phyloP scores from a whole-genome alignment of 2,113 vertebrate species.

The Nycticryphes semicollaris region DNA sequence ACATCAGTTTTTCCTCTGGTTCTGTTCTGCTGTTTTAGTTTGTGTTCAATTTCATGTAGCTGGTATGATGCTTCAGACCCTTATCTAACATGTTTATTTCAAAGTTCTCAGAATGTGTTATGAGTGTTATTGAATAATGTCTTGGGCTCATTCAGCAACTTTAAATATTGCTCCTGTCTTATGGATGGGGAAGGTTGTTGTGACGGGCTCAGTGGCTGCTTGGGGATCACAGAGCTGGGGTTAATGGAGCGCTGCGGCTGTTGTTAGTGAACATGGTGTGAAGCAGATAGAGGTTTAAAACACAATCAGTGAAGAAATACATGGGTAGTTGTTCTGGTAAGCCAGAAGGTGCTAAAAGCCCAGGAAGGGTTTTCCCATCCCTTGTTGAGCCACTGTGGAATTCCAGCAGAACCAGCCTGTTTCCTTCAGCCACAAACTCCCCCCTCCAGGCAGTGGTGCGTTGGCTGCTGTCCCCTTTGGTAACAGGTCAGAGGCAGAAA shows the following conservation, averaged over 20 bases:
- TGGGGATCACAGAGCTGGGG: background rate
- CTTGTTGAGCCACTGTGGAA: too few relatives aligned
- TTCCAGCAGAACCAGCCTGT: background rate
- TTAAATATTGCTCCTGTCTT: background rate
- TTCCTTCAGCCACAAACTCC: too few relatives aligned
- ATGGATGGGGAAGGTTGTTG: background rate
- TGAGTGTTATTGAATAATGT: rapidly evolving
- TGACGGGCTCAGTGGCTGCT: background rate
- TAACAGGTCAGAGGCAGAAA: background rate
- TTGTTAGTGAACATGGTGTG: background rate
- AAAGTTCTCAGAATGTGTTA: background rate
- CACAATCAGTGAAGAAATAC: rapidly evolving
- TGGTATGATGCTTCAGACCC: background rate
- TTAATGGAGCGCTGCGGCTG: background rate
- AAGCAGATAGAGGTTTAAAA: background rate
- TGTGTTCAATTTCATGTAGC: background rate
- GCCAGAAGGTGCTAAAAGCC: background rate
- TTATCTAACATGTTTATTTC: background rate
- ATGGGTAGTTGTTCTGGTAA: too few relatives aligned
- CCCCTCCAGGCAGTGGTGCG: background rate
- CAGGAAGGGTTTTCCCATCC: rapidly evolving
- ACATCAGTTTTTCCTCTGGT: background rate
- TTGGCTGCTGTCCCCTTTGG: rapidly evolving
- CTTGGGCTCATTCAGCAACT: background rate
- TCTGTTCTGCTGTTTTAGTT: background rate